A percentile compares a stretch with the other conserved stretches of the same genome.
Conservation (phyloP, 2,113 vertebrate species). For the Thunnus thynnus region DNA sequence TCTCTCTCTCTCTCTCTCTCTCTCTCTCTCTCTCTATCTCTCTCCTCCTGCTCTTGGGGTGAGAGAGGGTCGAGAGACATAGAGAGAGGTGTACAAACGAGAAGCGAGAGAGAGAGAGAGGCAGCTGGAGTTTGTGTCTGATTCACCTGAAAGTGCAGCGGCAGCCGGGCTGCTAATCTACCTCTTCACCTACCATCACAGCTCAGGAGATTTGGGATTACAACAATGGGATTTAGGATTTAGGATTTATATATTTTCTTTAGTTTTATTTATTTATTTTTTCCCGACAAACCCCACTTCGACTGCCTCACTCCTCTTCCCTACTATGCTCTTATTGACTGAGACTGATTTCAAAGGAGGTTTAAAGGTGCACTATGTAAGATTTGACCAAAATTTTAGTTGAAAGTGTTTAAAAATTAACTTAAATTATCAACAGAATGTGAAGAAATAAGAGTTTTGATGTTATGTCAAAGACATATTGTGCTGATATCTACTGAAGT, state of each 20-base stretch:
- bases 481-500: too few species aligned
- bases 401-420: too few species aligned
- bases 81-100: not conserved
- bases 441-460: too few species aligned
- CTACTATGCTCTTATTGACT: not conserved
- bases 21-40: not conserved
- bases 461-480: too few species aligned
- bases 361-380: too few species aligned
- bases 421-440: too few species aligned
- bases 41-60: not conserved
- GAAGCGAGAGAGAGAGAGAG: slow-evolving; percentile 1
- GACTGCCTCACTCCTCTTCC: not conserved
- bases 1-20: not conserved
- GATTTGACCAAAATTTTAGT: too few species aligned
- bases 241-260: slow-evolving; percentile 68
- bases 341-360: slow-evolving; percentile 1
- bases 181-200: slow-evolving; percentile 56
- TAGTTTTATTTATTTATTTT: slow-evolving; percentile 22
- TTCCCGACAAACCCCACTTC: not conserved
- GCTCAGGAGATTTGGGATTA: slow-evolving; percentile 73
- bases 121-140: slow-evolving; percentile 11
- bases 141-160: slow-evolving; percentile 67
- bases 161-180: slow-evolving; percentile 74
- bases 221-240: slow-evolving; percentile 80
- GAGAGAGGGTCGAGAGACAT: slow-evolving; percentile 8